Base-by-base conservation (phyloP, 2,888 invertebrate genomes). In the Eurytoma californica region DNA sequence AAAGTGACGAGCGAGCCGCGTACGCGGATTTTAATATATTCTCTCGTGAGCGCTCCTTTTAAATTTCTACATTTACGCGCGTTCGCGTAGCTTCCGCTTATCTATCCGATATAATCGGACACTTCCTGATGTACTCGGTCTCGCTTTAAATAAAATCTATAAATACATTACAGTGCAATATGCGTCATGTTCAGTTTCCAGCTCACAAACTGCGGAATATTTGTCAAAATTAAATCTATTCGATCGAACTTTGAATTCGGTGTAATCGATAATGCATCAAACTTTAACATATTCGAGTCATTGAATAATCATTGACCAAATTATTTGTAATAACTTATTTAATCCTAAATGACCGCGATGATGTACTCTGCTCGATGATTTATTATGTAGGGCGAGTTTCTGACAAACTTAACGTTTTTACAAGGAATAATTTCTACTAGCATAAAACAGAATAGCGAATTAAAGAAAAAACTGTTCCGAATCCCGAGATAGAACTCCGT, bases 161-260 rank as follows among this genome's bases (percentile, higher is more conserved):
- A 63, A 63, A 63, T 18, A n/a, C 30, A 18, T 63, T 47, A 63
- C 63, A 63, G 47, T 63, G 63, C 39, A 39, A 39, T 39, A 39
- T 7, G 7, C 39, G 39, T 39, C 18, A 63, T 47, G 7, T n/a
- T 5, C 30, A 63, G 39, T 63, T 63, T n/a, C 39, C 63, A 47
- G 39, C n/a, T 3, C 39, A 39, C 0, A 9, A 53, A 53, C n/a
- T n/a, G 30, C 9, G n/a, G 14, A n/a, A n/a, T 63, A 16, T 63
- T 39, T 63, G n/a, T 28, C 2, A 63, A 63, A 30, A 28, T 61
- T 28, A 28, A 14, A 13, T 3, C 61, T 61, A 4, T 61, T 30
- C 7, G 14, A 28, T n/a, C 1, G 28, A 4, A 2, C 5, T 3
- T 12, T 39, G 14, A 30, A 24, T 18, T 61, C 5, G 39, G 39